Evolutionary conservation across 2,888 invertebrate genomes (phyloP), one percentile per base, ranked within the genome.

Genomic region (Tipula confusa): DNA sequence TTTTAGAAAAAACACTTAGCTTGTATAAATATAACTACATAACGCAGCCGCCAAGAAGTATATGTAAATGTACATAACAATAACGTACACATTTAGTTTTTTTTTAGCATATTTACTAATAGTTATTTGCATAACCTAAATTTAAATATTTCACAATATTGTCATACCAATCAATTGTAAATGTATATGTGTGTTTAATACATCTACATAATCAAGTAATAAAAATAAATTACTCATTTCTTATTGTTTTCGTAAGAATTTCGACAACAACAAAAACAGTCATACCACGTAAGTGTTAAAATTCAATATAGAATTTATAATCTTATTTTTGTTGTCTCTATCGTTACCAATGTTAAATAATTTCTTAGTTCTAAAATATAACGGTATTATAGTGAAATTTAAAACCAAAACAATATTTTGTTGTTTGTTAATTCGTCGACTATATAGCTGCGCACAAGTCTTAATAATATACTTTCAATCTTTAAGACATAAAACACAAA

Each of bases 161-260:
- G 64, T 64, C 24, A 64, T 64, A 64, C 7, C 2, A 64, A 24
- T 64, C 9, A 64, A 64, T n/a, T 43, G 15, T 43, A n/a, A n/a
- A 38, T 38, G n/a, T 13, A 13, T 13, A n/a, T 38, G n/a, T n/a
- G 38, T n/a, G n/a, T n/a, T n/a, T n/a, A n/a, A n/a, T n/a, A n/a
- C n/a, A 3, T 31, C 3, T 31, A 31, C 31, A 31, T 31, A 7
- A 7, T 31, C 3, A 5, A 31, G 31, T 31, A 7, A 7, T 31
- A 31, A n/a, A n/a, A n/a, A 64, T 24, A 64, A 64, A 64, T 64
- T 64, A 64, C 64, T 64, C 64, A 64, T 64, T 64, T 64, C 64
- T 64, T 64, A 64, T 64, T 18, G 64, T 64, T 24, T 18, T 64
- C 64, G 7, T 64, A 64, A 64, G 64, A 64, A 64, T 64, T 24